Evolutionary conservation across 1,140 invertebrate genomes (phyloP).

Genomic region (Heliothis subflexa): DNA sequence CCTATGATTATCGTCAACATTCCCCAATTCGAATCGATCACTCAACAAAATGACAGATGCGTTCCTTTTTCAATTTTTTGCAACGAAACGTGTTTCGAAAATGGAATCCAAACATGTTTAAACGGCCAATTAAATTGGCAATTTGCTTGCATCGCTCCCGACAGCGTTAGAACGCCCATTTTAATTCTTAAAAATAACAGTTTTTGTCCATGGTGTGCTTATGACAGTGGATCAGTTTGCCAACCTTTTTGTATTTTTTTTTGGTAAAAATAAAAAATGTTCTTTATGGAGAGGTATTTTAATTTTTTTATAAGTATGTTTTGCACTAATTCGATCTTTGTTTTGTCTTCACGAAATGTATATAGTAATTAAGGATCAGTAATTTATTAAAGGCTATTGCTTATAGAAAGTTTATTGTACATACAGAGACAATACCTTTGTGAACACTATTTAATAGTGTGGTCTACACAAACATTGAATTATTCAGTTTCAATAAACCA

Average conservation of each 20-base stretch:
- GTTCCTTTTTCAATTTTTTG: constrained; percentile 42
- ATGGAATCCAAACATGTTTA: constrained; percentile 59
- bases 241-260: constrained; percentile 13
- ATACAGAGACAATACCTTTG: too few species aligned
- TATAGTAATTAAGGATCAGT: too few species aligned
- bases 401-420: too few species aligned
- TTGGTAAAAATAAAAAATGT: neutral
- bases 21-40: constrained; percentile 45
- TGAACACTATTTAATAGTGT: too few species aligned
- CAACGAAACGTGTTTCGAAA: constrained; percentile 45
- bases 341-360: too few species aligned
- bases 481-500: too few species aligned
- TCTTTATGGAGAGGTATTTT: neutral
- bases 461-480: too few species aligned
- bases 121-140: constrained; percentile 61
- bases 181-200: constrained; percentile 54
- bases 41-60: constrained; percentile 52
- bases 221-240: constrained; percentile 37
- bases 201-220: constrained; percentile 46
- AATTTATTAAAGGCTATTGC: too few species aligned
- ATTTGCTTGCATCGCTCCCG: constrained; percentile 52
- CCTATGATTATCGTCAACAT: constrained; percentile 39
- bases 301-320: neutral
- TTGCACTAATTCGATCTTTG: too few species aligned
- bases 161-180: constrained; percentile 52